A percentile compares a stretch with the other conserved stretches of the same genome.
phyloP scores from a whole-genome alignment of 1,140 invertebrate species.

The Sitophilus oryzae region DNA sequence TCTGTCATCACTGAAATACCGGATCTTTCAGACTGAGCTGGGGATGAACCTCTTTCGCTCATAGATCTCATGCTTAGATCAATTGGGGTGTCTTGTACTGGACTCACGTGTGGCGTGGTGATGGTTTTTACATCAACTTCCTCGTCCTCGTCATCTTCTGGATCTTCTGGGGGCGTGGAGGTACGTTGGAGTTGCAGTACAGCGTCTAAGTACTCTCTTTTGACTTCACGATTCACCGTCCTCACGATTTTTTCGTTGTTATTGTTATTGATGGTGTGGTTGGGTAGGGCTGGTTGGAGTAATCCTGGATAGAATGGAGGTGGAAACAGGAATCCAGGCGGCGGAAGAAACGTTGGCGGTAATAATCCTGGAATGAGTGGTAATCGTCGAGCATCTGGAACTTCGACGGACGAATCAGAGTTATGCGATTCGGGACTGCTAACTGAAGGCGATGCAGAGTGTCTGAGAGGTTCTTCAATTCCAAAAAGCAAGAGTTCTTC shows the following conservation, averaged over 20 bases:
- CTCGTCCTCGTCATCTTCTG: slow-evolving; percentile 8
- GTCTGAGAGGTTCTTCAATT: slow-evolving; percentile 56
- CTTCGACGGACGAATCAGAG: slow-evolving; percentile 64
- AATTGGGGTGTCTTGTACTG: slow-evolving; percentile 65
- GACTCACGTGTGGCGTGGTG: slow-evolving; percentile 30
- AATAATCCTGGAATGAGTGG: slow-evolving; percentile 53
- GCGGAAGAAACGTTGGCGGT: slow-evolving; percentile 57
- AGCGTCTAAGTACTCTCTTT: slow-evolving; percentile 65
- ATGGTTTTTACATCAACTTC: slow-evolving; percentile 37
- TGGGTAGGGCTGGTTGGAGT: slow-evolving; percentile 47
- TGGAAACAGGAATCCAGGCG: slow-evolving; percentile 60
- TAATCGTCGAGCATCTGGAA: slow-evolving; percentile 56
- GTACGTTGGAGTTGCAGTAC: slow-evolving; percentile 61
- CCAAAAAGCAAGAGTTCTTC: slow-evolving; percentile 59
- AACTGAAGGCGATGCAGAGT: slow-evolving; percentile 58
- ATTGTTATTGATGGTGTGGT: slow-evolving; percentile 43
- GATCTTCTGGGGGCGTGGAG: slow-evolving; percentile 42
- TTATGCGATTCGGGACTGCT: slow-evolving; percentile 71
- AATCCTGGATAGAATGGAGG: slow-evolving; percentile 56
- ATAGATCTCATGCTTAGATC: slow-evolving; percentile 66
- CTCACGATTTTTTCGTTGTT: slow-evolving; percentile 48
- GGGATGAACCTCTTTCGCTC: slow-evolving; percentile 47
- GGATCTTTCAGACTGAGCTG: slow-evolving; percentile 48
- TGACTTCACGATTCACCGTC: slow-evolving; percentile 53
- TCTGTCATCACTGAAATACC: slow-evolving; percentile 45